phyloP scores from a whole-genome alignment of 2,888 invertebrate genomes.

The Phyllotreta striolata region DNA sequence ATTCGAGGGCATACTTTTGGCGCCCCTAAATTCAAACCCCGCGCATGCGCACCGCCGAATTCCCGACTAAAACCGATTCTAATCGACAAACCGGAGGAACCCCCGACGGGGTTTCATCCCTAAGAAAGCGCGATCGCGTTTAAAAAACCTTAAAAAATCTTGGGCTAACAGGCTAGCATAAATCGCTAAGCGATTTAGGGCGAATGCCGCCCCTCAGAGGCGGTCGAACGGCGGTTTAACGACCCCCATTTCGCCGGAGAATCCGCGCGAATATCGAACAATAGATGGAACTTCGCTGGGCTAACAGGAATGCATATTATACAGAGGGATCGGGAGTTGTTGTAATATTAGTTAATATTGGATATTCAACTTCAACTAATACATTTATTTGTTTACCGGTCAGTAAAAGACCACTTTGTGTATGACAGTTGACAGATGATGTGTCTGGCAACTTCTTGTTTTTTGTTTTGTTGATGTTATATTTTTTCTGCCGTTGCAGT shows the following conservation, averaged over 20 bases:
- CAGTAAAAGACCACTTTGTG: too few species aligned
- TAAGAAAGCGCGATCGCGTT: constrained; percentile 4
- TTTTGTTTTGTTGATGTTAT: too few species aligned
- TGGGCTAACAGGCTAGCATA: constrained; percentile 24
- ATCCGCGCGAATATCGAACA: constrained; percentile 17
- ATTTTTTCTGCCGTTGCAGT: too few species aligned
- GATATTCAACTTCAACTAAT: too few species aligned
- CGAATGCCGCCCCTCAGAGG: constrained; percentile 12
- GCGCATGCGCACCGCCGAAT: too few species aligned
- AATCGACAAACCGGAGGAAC: background rate
- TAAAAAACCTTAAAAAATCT: constrained; percentile 30
- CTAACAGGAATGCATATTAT: constrained; percentile 5
- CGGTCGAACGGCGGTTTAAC: background rate
- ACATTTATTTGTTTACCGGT: too few species aligned
- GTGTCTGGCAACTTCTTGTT: too few species aligned
- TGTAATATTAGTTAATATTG: too few species aligned
- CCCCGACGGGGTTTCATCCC: background rate
- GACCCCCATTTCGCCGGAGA: constrained; percentile 1
- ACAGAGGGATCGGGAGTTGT: constrained; percentile 12
- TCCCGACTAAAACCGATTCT: too few species aligned
- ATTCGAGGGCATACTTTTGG: background rate
- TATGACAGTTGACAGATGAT: too few species aligned
- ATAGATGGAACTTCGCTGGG: constrained; percentile 23
- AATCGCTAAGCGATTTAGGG: constrained; percentile 18
- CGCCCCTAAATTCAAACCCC: too few species aligned